Evolutionary conservation across 2,113 vertebrate genomes (phyloP), one percentile per base, ranked within the genome.

Genomic region (Cairina moschata): DNA sequence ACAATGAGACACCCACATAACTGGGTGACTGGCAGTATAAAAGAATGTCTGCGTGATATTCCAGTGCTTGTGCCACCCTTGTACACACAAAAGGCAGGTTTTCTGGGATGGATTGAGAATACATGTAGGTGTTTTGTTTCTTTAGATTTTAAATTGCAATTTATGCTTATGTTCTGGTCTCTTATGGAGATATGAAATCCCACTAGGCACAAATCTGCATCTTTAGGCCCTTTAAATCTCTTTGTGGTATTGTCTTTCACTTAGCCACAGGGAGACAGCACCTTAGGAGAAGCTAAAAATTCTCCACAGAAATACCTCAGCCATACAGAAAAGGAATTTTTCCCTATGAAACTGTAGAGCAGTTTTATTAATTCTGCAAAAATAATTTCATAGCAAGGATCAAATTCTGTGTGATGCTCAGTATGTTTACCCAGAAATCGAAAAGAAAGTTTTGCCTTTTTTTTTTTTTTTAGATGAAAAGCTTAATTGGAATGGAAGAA

Each of bases 401-500:
- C 32, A 74, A 82, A 58, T 86, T 90, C 42, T 88, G 10, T 40
- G 7, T 50, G 63, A 66, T 26, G n/a, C 2, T 72, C 23, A 44
- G 4, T 58, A 55, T 9, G 3, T 73, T 93, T 90, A 82, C 4
- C 4, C 56, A 68, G 36, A 67, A 84, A 82, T 28, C 29, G 28
- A 55, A 81, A 63, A 63, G 6, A 81, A 74, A 29, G 20, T 88
- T 42, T 58, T 25, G 1, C 2, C 2, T 13, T 38, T 40, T 72
- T 66, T 13, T 38, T 40, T 72, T 66, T 52, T n/a, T n/a, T n/a
- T 40, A 59, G 40, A 32, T 34, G 59, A 71, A 67, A 90, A 87
- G 8, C 77, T 55, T 83, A 67, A 85, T 88, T 79, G 59, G 63
- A 80, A 89, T 68, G 62, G 58, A 79, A 93, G 82, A 87, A 95